phyloP scores from a whole-genome alignment of 1,140 invertebrate species.

The Heliconius nattereri region DNA sequence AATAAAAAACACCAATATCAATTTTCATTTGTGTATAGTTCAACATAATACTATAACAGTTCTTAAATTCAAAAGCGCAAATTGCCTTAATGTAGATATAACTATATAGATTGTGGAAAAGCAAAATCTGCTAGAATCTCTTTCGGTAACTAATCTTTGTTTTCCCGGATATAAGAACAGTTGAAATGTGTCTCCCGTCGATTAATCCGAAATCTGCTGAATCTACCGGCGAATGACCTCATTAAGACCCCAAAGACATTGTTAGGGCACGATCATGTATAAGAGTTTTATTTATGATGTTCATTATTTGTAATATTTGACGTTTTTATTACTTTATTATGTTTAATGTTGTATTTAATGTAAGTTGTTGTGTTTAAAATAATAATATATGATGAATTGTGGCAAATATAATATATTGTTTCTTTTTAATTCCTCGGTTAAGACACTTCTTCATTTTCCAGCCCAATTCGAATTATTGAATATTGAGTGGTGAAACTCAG shows the following conservation, averaged over 20 bases:
- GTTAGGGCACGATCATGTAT: conserved; percentile 5
- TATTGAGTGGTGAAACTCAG: too few relatives aligned
- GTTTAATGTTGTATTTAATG: background rate
- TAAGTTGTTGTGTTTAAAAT: conserved; percentile 4
- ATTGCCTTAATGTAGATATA: background rate
- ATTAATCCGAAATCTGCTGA: conserved; percentile 63
- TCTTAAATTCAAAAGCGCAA: too few relatives aligned
- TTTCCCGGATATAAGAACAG: conserved; percentile 8
- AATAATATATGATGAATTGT: background rate
- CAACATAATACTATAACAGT: too few relatives aligned
- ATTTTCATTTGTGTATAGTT: too few relatives aligned
- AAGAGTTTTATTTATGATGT: background rate
- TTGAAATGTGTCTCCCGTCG: conserved; percentile 57
- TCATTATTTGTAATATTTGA: background rate
- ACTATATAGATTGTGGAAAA: background rate
- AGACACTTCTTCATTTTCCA: too few relatives aligned
- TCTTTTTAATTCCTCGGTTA: background rate
- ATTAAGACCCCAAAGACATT: conserved; percentile 40
- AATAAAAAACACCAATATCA: too few relatives aligned
- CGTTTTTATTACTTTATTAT: background rate
- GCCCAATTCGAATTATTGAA: too few relatives aligned
- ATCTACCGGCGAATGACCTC: conserved; percentile 55
- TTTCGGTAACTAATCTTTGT: background rate
- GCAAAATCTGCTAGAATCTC: background rate
- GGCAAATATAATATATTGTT: background rate